Evolutionary conservation across 2,888 invertebrate species (phyloP).

Genomic region (Parascotia fuliginaria): DNA sequence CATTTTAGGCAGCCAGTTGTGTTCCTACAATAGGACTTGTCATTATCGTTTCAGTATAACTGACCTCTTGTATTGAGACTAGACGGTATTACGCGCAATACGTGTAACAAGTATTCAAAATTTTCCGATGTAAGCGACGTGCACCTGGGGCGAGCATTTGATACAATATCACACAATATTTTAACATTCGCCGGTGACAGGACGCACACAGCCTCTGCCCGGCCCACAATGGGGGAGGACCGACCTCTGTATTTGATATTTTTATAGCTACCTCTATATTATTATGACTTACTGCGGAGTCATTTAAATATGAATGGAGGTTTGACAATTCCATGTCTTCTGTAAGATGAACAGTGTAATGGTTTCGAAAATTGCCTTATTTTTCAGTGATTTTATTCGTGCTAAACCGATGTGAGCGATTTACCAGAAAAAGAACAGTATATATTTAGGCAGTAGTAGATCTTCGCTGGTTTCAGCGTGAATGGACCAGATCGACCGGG

Average conservation of each 20-base stretch:
- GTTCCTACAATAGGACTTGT: conserved; percentile 18
- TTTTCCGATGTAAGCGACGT: conserved; percentile 43
- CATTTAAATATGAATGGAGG: conserved; percentile 78
- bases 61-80: conserved; percentile 7
- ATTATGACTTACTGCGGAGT: conserved; percentile 77
- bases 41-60: conserved; percentile 22
- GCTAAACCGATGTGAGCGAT: not conserved
- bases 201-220: conserved; percentile 45
- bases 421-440: not conserved
- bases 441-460: no score
- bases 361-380: conserved; percentile 10
- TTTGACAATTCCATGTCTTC: conserved; percentile 70
- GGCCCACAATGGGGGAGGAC: conserved; percentile 36
- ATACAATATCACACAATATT: conserved; percentile 57
- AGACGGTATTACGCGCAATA: conserved; percentile 13
- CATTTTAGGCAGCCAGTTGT: conserved; percentile 2
- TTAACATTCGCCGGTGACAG: conserved; percentile 68
- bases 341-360: conserved; percentile 50
- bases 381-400: not conserved
- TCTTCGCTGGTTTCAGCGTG: no score
- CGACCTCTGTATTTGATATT: conserved; percentile 75
- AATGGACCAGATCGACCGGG: no score
- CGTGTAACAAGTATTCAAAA: conserved; percentile 33
- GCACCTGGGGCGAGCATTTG: conserved; percentile 56
- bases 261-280: conserved; percentile 73